Base-by-base conservation (phyloP, 35 echinoderm and acorn worm species). In the Apostichopus parvimensis region DNA sequence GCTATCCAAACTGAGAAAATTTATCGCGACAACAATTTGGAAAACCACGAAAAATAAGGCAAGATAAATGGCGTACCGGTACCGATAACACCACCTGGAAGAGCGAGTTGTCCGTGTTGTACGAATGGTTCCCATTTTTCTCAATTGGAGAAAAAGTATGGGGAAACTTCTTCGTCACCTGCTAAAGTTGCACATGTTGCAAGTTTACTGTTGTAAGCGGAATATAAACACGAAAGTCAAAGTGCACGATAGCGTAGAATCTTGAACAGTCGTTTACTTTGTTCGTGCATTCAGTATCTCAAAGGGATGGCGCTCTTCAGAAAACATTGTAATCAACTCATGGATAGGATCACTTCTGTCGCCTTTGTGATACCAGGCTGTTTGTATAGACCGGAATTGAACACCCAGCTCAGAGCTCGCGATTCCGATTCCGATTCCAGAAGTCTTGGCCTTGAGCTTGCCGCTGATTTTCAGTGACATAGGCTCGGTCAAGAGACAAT, bases 41-140 rank as follows among this genome's bases (percentile, higher is more conserved):
- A 91, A 91, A 78, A 77, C 89, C 89, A 91, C 89, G 89, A 91
- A 91, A 61, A 91, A 91, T 91, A 91, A 91, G 89, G 89, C 89
- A 91, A 91, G 89, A 56, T 78, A 91, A 77, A 91, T 91, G 77
- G 89, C 89, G 55, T 78, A 79, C 75, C 89, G 89, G 18, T 91
- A 91, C 34, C 89, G 89, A 79, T 91, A 91, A 91, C 89, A 91
- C 71, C 89, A 91, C 26, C 89, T 77, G 77, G 77, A 78, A 91
- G 89, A 91, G 17, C 89, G 89, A 91, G 89, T 91, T 91, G 77
- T 91, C 56, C 89, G 78, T 28, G 89, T 61, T 54, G 77, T 79
- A 57, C 76, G 71, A 78, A 57, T 78, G 28, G 53, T 77, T 21
- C 89, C 89, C 89, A 91, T 91, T 79, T 91, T 91, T 91, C 55